Evolutionary conservation across 2,113 vertebrate species (phyloP), one percentile per base, ranked within the genome.

Genomic region (Sprattus sprattus): DNA sequence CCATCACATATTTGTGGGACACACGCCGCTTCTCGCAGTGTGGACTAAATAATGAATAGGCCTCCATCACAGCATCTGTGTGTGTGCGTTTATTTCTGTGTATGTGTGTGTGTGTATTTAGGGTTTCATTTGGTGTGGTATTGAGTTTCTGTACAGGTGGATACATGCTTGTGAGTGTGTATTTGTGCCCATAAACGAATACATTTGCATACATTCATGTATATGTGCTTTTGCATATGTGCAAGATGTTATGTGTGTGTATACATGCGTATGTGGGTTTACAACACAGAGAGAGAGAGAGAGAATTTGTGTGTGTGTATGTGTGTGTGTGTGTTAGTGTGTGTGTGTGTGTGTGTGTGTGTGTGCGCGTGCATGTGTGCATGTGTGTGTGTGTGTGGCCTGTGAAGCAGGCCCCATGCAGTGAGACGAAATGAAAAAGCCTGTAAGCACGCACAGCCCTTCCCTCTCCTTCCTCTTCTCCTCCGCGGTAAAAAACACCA

Each of bases 1-100:
- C 78, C 86, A 85, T 80, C 25, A 46, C 50, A 46, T 85, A 82
- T 88, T 92, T 90, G 86, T 90, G 83, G 86, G 86, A 84, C 81
- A 64, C 80, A 52, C 78, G 80, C 83, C 52, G 57, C 87, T 87
- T 87, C 83, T 16, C 78, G 83, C 82, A 81, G 49, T 57, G 20
- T 45, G 67, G 46, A 75, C 84, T 88, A 84, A 86, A 89, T 85
- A 84, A 89, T 88, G 52, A 78, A 89, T 88, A 80, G 75, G 81
- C 39, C 46, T 80, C 75, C 47, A 16, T 85, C 81, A 39, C 20
- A 60, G 57, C 22, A n/a, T 60, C 22, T 60, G 5, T n/a, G 57
- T 60, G 57, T 60, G 57, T 60, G 57, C 20, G 57, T n/a, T 2
- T 60, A 22, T n/a, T 4, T n/a, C 3, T 60, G 22, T n/a, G 16